phyloP scores from a whole-genome alignment of 2,797 vertebrate genomes.

The Pseudochirops corinnae region DNA sequence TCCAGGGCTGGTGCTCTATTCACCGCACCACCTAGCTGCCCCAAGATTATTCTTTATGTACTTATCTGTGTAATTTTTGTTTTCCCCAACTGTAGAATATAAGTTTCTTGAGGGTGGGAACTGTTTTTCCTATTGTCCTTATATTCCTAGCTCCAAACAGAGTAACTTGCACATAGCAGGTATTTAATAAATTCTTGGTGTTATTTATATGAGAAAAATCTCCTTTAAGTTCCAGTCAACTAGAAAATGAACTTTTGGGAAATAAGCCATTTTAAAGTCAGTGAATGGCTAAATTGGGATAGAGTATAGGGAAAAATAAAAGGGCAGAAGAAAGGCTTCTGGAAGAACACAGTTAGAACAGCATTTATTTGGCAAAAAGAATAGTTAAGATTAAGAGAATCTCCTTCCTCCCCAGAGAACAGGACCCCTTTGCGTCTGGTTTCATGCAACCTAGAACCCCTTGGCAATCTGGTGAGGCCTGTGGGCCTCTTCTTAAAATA shows the following conservation, averaged over 20 bases:
- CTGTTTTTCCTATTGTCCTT: neutral
- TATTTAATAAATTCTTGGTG: neutral
- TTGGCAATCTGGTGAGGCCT: neutral
- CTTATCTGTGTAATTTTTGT: neutral
- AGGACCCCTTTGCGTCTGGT: neutral
- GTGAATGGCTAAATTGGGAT: neutral
- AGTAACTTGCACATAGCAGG: neutral
- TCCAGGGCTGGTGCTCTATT: too few species aligned
- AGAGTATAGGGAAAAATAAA: neutral
- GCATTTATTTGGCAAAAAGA: slow-evolving; percentile 50
- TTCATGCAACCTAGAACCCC: neutral
- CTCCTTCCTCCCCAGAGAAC: neutral
- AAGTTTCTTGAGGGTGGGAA: neutral
- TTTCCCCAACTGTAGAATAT: neutral
- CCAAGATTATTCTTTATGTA: neutral
- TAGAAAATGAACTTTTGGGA: slow-evolving; percentile 52
- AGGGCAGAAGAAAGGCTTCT: slow-evolving; percentile 19
- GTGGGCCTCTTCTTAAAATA: neutral
- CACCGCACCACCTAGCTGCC: too few species aligned
- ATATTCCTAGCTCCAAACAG: neutral
- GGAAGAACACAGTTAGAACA: neutral
- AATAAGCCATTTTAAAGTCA: neutral
- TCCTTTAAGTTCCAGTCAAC: slow-evolving; percentile 61
- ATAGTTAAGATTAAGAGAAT: slow-evolving; percentile 50
- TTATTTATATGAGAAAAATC: neutral